A percentile compares a stretch with the other conserved stretches of the same genome.
Conservation (phyloP, 2,888 invertebrate species). For the Yponomeuta plumbellus region DNA sequence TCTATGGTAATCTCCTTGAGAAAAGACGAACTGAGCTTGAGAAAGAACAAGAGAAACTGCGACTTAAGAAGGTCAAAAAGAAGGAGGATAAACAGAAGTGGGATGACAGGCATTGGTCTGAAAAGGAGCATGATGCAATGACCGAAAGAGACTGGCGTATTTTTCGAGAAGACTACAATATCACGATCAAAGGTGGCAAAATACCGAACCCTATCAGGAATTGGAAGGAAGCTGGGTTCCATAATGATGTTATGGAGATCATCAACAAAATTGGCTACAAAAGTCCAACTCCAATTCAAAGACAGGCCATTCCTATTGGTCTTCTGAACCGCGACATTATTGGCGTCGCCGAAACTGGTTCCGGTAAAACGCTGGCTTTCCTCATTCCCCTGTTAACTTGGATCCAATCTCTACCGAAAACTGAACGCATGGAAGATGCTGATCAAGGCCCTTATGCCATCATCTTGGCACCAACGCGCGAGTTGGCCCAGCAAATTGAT, state of each 20-base stretch:
- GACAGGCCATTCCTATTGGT: slow-evolving; percentile 99
- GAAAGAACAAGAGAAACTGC: slow-evolving; percentile 95
- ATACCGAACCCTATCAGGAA: slow-evolving; percentile 97
- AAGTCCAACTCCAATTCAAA: slow-evolving; percentile 99
- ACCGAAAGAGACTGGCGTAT: slow-evolving; percentile 99
- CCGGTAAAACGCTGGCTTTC: slow-evolving; percentile 99
- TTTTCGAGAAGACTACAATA: slow-evolving; percentile 99
- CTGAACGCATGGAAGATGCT: slow-evolving; percentile 91
- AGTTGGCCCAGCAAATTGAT: slow-evolving; percentile 99
- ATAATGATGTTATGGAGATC: slow-evolving; percentile 93
- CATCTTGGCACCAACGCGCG: slow-evolving; percentile 99
- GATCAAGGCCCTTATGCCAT: slow-evolving; percentile 99
- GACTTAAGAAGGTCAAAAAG: slow-evolving; percentile 93
- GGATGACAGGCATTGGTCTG: slow-evolving; percentile 99
- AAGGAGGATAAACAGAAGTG: slow-evolving; percentile 99
- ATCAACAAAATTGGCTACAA: slow-evolving; percentile 96
- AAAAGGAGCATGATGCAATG: slow-evolving; percentile 96
- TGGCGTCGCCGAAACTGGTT: slow-evolving; percentile 99
- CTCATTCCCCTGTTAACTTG: slow-evolving; percentile 97
- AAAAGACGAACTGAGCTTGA: slow-evolving; percentile 96
- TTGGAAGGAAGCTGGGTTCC: slow-evolving; percentile 96
- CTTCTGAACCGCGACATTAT: slow-evolving; percentile 96
- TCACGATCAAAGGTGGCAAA: slow-evolving; percentile 97
- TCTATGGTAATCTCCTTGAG: slow-evolving; percentile 96
- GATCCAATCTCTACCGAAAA: slow-evolving; percentile 98